phyloP scores from a whole-genome alignment of 2,888 invertebrate species.

The Shargacucullia verbasci region DNA sequence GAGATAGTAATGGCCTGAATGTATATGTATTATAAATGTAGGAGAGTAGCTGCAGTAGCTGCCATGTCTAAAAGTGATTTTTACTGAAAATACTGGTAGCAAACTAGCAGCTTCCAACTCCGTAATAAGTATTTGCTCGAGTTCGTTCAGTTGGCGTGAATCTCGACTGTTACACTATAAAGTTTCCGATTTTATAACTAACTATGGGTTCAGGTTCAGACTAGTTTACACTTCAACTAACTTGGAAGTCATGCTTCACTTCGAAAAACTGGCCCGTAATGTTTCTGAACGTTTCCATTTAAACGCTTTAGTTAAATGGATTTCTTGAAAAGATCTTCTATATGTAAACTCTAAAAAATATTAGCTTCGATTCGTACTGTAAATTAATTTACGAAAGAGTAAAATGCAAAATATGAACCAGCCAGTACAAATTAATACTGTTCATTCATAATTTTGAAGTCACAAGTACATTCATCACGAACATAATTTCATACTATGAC shows the following conservation, averaged over 20 bases:
- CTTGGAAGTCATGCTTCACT: constrained; percentile 16
- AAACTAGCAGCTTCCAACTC: constrained; percentile 4
- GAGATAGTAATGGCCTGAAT: too few relatives aligned
- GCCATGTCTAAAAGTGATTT: too few relatives aligned
- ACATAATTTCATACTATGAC: constrained; percentile 12
- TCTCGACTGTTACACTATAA: constrained; percentile 21
- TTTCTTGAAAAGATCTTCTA: constrained; percentile 8
- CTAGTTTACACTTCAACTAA: constrained; percentile 33
- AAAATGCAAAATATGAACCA: too few relatives aligned
- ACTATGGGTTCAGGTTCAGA: constrained; percentile 9
- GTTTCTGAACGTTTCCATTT: constrained; percentile 12
- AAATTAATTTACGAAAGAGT: too few relatives aligned
- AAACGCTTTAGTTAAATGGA: constrained; percentile 1
- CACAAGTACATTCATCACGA: constrained; percentile 1
- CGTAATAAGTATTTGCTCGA: constrained; percentile 18
- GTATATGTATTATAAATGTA: too few relatives aligned
- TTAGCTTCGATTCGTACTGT: too few relatives aligned
- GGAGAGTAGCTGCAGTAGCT: too few relatives aligned
- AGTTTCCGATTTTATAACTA: constrained; percentile 43
- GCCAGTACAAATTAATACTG: too few relatives aligned
- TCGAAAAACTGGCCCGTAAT: too few relatives aligned
- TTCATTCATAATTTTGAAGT: neutral
- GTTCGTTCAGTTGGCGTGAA: constrained; percentile 16
- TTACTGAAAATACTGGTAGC: too few relatives aligned
- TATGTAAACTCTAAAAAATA: neutral